Percentiles rank a stretch among this genome's conserved stretches.
Evolutionary conservation across 1,140 invertebrate genomes (phyloP).

Genomic region (Brachionus rotundiformis): DNA sequence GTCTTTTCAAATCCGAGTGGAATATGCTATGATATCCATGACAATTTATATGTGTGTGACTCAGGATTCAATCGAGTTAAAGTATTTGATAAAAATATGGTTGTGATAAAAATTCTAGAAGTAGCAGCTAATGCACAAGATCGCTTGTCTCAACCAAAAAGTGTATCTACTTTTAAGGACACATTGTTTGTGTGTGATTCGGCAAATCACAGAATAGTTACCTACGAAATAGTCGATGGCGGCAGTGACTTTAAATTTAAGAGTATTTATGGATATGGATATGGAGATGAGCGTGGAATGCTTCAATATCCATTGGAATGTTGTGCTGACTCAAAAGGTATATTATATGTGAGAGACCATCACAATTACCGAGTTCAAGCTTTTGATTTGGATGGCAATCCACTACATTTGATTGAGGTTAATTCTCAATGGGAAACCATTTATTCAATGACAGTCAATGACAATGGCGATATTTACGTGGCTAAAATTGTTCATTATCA

Average conservation of each 20-base stretch:
- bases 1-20: slow-evolving; percentile 46
- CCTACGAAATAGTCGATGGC: not conserved
- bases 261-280: slow-evolving; percentile 25
- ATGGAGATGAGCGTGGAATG: slow-evolving; percentile 44
- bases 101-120: slow-evolving; percentile 15
- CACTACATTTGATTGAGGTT: slow-evolving; percentile 32
- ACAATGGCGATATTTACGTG: slow-evolving; percentile 45
- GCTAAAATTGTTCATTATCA: slow-evolving; percentile 46
- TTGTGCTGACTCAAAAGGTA: slow-evolving; percentile 25
- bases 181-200: slow-evolving; percentile 39
- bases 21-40: slow-evolving; percentile 34
- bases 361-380: slow-evolving; percentile 48
- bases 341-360: slow-evolving; percentile 45
- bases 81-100: slow-evolving; percentile 46
- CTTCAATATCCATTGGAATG: slow-evolving; percentile 45
- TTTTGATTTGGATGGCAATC: not conserved
- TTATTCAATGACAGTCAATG: slow-evolving; percentile 43
- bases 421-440: slow-evolving; percentile 45
- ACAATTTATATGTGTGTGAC: slow-evolving; percentile 48
- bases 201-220: slow-evolving; percentile 38
- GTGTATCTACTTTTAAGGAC: not conserved
- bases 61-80: slow-evolving; percentile 38
- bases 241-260: slow-evolving; percentile 28
- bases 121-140: not conserved
- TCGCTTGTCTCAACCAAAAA: slow-evolving; percentile 46